Evolutionary conservation across 2,888 invertebrate genomes (phyloP).

Genomic region (Drosophila maculinotata): DNA sequence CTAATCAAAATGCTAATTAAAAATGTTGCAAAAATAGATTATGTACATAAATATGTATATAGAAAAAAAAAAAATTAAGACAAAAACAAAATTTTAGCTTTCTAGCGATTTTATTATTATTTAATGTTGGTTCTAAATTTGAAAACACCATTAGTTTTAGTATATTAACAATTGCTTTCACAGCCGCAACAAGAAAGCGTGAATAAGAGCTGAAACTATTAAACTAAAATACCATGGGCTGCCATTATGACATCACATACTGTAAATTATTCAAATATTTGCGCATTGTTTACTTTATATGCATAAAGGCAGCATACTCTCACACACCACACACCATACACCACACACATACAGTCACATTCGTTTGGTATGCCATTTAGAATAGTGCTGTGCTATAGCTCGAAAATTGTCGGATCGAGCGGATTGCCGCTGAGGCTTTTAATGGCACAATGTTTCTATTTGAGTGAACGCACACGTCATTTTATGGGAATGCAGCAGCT

Average conservation of each 20-base stretch:
- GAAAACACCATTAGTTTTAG: conserved; percentile 23
- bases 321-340: conserved; percentile 14
- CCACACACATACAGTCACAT: conserved; percentile 23
- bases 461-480: conserved; percentile 73
- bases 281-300: conserved; percentile 57
- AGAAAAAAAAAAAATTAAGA: too few relatives aligned
- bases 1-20: conserved; percentile 32
- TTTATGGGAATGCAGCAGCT: conserved; percentile 63
- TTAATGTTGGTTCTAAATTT: conserved; percentile 23
- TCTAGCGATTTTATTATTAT: conserved; percentile 4
- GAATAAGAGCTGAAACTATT: conserved; percentile 43
- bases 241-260: conserved; percentile 75
- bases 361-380: conserved; percentile 45
- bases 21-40: conserved; percentile 20
- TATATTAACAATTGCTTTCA: conserved; percentile 27
- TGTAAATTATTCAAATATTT: conserved; percentile 75
- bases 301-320: conserved; percentile 28
- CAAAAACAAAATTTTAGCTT: conserved; percentile 9
- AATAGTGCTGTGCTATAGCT: conserved; percentile 30
- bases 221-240: conserved; percentile 30
- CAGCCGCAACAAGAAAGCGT: conserved; percentile 52
- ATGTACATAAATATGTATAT: background rate
- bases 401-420: conserved; percentile 47
- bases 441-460: conserved; percentile 74
- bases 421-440: conserved; percentile 38